phyloP scores from a whole-genome alignment of 2,888 invertebrate species.

The Aelia acuminata region DNA sequence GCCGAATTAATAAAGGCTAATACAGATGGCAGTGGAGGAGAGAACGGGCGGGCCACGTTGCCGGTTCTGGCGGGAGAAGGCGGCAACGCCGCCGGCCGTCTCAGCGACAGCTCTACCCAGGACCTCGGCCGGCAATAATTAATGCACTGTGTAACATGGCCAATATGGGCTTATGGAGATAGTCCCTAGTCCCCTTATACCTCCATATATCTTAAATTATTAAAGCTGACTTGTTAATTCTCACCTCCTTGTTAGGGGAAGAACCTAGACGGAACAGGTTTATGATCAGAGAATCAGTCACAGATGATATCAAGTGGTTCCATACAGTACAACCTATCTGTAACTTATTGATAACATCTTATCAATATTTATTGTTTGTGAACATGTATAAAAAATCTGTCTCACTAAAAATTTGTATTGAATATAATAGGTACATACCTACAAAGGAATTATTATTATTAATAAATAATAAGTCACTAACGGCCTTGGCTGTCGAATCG shows the following conservation, averaged over 20 bases:
- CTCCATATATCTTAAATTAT: not conserved
- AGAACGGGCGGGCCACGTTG: slow-evolving; percentile 40
- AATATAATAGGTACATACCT: too few relatives aligned
- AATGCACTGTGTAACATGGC: slow-evolving; percentile 29
- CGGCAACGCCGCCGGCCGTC: slow-evolving; percentile 40
- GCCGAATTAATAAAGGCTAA: slow-evolving; percentile 47
- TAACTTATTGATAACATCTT: too few relatives aligned
- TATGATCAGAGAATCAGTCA: not conserved
- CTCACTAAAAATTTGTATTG: too few relatives aligned
- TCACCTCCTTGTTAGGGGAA: not conserved
- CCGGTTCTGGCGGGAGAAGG: slow-evolving; percentile 33
- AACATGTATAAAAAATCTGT: too few relatives aligned
- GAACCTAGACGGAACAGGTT: not conserved
- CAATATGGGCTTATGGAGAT: slow-evolving; percentile 36
- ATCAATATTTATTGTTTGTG: too few relatives aligned
- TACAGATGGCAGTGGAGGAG: slow-evolving; percentile 44
- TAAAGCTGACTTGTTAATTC: slow-evolving; percentile 13
- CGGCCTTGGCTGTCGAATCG: too few relatives aligned
- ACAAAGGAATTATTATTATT: too few relatives aligned
- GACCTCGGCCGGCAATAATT: slow-evolving; percentile 19
- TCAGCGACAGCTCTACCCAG: slow-evolving; percentile 31
- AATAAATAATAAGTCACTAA: too few relatives aligned
- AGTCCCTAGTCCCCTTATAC: not conserved
- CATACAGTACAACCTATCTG: too few relatives aligned
- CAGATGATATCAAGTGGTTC: not conserved